Evolutionary conservation across 2,797 vertebrate genomes (phyloP), one percentile per base, ranked within the genome.

Genomic region (Diplodus puntazzo): DNA sequence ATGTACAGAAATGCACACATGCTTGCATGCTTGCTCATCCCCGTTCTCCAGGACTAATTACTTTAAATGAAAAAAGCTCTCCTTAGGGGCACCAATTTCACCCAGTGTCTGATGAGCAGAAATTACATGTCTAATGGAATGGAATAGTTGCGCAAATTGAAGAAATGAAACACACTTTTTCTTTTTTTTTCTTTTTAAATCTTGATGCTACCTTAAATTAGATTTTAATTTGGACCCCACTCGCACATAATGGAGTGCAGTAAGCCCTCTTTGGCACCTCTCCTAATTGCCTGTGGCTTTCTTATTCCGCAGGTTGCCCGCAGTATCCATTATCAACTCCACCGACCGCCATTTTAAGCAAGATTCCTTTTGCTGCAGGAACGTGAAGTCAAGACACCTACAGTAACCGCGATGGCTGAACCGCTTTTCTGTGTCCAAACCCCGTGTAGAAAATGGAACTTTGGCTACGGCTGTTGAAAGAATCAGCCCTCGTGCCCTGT

Each of bases 121-220:
- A 97, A 97, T 97, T 96, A 96, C 94, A 94, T 93, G 90, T 95
- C 91, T 96, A 97, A 96, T 96, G 92, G 92, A 96, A 97, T 92
- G 90, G 87, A 94, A 91, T 91, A 92, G 85, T 93, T 91, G 90
- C 79, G 85, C 88, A 93, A 92, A 94, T 92, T 90, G 79, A 90
- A 91, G 87, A 92, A 94, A 93, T 91, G 58, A 92, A 93, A 92
- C 81, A 80, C 80, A 73, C 23, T 83, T 89, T 86, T 87, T 85
- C 59, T 67, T 34, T 23, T 18, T 34, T 34, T 34, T 59, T 69
- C 18, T 23, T 18, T 30, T 30, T 30, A 30, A 11, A 83, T 89
- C 79, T 73, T 14, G 50, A 71, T 89, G 78, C 84, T 82, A 83
- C 88, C 80, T 87, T 87, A 86, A 93, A 94, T 94, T 92, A 92